Evolutionary conservation across 2,113 vertebrate species (phyloP).

Genomic region (Thermophis baileyi): DNA sequence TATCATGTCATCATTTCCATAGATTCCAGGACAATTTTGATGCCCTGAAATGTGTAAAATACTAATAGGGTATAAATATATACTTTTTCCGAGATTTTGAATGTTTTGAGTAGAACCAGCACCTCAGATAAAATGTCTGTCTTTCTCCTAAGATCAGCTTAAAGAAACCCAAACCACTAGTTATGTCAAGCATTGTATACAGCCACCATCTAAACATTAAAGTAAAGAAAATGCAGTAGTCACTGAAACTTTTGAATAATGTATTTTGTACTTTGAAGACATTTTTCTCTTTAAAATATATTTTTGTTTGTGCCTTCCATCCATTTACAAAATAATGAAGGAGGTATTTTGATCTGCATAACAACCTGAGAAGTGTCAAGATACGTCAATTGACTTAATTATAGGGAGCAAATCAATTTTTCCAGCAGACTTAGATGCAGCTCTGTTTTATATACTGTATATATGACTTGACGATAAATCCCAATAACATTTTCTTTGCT

Average conservation of each 20-base stretch:
- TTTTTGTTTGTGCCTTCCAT: background rate
- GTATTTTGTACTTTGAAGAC: background rate
- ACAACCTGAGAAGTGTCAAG: background rate
- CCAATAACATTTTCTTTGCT: background rate
- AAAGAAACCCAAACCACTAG: background rate
- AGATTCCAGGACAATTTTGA: background rate
- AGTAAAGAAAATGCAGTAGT: background rate
- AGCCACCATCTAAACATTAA: background rate
- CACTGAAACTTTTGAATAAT: background rate
- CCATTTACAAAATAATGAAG: background rate
- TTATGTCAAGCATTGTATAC: background rate
- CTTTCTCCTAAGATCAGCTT: background rate
- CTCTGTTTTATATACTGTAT: background rate
- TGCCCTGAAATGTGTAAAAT: background rate
- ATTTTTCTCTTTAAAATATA: background rate
- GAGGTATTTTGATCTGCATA: background rate
- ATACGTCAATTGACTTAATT: background rate
- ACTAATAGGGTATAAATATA: background rate
- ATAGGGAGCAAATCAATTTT: background rate
- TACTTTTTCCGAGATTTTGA: background rate
- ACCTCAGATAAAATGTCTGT: background rate
- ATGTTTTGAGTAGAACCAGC: background rate
- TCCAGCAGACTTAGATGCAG: background rate
- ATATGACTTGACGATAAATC: background rate
- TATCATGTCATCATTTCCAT: background rate